Conservation (phyloP, 2,797 vertebrate species). For the Synanceia verrucosa region DNA sequence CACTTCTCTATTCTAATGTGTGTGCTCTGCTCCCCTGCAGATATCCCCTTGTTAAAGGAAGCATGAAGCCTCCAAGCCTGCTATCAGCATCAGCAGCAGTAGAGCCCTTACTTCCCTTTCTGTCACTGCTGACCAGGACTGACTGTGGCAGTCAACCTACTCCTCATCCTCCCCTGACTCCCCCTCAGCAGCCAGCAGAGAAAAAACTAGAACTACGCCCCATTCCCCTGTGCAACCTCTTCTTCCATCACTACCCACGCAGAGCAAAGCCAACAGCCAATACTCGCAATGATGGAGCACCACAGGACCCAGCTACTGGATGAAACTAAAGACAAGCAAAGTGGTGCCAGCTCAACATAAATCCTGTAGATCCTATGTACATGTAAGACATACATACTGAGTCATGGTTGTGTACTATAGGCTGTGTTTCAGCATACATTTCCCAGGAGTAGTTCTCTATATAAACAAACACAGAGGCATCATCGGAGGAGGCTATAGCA, state of each 20-base stretch:
- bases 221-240: constrained; percentile 49
- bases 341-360: constrained; percentile 50
- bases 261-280: constrained; percentile 65
- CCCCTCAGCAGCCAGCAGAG: constrained; percentile 55
- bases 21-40: constrained; percentile 75
- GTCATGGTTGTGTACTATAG: constrained; percentile 63
- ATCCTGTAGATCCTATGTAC: constrained; percentile 61
- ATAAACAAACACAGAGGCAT: constrained; percentile 52
- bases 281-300: constrained; percentile 46
- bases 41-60: constrained; percentile 98
- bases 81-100: constrained; percentile 60
- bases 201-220: constrained; percentile 62
- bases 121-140: constrained; percentile 73
- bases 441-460: constrained; percentile 51
- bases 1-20: constrained; percentile 19
- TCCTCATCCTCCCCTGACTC: constrained; percentile 1
- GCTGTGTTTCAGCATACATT: constrained; percentile 53
- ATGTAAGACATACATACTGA: constrained; percentile 53
- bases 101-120: constrained; percentile 43
- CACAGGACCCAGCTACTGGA: constrained; percentile 42
- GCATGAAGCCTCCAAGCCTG: constrained; percentile 86
- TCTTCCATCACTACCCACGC: constrained; percentile 60
- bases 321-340: constrained; percentile 30
- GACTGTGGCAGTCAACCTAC: constrained; percentile 70
- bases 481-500: constrained; percentile 34